phyloP scores from a whole-genome alignment of 2,113 vertebrate species.

The Grallaria varia region DNA sequence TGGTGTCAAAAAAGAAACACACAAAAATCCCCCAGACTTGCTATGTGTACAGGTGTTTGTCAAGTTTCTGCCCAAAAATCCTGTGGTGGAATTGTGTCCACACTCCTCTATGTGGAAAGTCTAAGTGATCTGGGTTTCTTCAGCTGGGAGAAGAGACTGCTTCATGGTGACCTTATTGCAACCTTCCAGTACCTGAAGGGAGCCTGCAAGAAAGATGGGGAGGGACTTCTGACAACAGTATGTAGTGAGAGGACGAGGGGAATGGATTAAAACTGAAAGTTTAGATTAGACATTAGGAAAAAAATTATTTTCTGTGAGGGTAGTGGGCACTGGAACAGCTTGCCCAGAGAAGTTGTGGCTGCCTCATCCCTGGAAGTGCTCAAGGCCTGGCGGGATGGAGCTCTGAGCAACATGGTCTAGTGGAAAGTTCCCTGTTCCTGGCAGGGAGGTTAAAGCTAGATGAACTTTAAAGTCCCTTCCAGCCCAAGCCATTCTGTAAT shows the following conservation, averaged over 20 bases:
- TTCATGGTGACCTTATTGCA: no score
- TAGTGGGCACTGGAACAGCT: neutral
- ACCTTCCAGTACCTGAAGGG: neutral
- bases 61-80: neutral
- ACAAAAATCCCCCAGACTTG: neutral
- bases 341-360: neutral
- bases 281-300: neutral
- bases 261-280: neutral
- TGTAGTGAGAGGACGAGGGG: neutral
- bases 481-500: neutral
- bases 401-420: neutral
- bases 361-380: neutral
- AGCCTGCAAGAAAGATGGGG: neutral
- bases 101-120: neutral
- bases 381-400: neutral
- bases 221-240: neutral
- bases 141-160: neutral
- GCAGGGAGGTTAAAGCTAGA: neutral
- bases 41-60: neutral
- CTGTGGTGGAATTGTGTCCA: neutral
- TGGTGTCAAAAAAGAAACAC: neutral
- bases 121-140: neutral
- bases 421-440: neutral
- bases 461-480: neutral
- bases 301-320: neutral